A percentile compares a stretch with the other conserved stretches of the same genome.
These are phyloP conservation scores for Myiopsitta monachus DNA, from an alignment of 2,113 vertebrate species.

Conservation along the genomic window DNA sequence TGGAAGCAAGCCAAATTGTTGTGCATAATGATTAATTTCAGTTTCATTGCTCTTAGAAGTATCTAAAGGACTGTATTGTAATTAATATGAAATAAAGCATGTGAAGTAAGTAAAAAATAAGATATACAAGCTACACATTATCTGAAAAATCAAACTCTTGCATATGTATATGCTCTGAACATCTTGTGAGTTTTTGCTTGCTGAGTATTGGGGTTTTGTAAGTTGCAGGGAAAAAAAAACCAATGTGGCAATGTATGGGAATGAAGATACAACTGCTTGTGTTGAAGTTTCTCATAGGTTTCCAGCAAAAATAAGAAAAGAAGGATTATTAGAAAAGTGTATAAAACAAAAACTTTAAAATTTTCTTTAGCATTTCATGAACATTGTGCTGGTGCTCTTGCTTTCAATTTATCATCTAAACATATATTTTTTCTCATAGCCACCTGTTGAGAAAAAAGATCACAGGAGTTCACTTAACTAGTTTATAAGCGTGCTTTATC, in stretches of 20 bases:
- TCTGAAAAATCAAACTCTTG: background rate
- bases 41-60: background rate
- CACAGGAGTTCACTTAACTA: conserved; percentile 7
- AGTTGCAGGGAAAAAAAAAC: background rate
- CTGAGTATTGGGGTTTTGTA: background rate
- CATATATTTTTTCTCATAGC: background rate
- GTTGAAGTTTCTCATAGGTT: background rate
- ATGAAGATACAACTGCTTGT: background rate
- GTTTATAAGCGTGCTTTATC: background rate
- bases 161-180: background rate
- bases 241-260: background rate
- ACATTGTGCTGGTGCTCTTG: background rate
- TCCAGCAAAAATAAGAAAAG: background rate
- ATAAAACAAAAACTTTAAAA: background rate
- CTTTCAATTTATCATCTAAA: conserved; percentile 24
- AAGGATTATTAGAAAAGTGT: background rate
- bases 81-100: conserved; percentile 7
- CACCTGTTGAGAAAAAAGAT: conserved; percentile 19
- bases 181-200: background rate
- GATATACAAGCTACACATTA: background rate
- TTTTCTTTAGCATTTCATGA: background rate
- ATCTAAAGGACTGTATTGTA: background rate
- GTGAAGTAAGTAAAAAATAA: background rate
- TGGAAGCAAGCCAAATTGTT: background rate
- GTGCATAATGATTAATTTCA: background rate